Evolutionary conservation across 2,888 invertebrate genomes (phyloP).

Genomic region (Nesidiocoris tenuis): DNA sequence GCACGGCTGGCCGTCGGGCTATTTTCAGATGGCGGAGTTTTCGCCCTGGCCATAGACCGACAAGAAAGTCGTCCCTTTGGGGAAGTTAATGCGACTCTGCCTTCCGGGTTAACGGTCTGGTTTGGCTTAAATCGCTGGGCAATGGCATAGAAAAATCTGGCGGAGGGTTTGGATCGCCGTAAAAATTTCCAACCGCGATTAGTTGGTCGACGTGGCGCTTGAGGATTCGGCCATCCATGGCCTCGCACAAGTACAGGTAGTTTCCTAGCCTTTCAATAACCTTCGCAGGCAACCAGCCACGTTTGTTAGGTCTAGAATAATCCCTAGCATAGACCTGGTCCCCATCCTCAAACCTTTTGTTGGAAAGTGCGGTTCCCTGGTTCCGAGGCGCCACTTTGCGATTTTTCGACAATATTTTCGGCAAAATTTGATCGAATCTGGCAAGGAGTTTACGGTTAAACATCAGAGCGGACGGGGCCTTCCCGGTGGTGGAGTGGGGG

Average conservation of each 20-base stretch:
- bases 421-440: not conserved
- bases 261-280: not conserved
- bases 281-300: conserved; percentile 4
- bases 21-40: not conserved
- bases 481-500: not conserved
- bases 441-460: not conserved
- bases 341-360: not conserved
- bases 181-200: not conserved
- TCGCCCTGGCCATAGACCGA: not conserved
- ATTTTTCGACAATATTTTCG: not conserved
- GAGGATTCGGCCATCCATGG: not conserved
- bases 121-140: not conserved
- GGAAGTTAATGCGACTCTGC: not conserved
- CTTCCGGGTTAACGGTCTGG: not conserved
- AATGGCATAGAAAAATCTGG: not conserved
- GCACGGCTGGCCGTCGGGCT: not conserved
- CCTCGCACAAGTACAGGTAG: not conserved
- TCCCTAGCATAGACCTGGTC: not conserved
- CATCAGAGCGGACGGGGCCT: not conserved
- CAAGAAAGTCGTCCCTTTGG: not conserved
- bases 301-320: not conserved
- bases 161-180: not conserved
- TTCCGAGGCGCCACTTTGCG: not conserved
- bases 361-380: not conserved
- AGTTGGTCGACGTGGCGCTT: conserved; percentile 2